Conservation (phyloP, 2,797 vertebrate genomes). For the Synanceia verrucosa region DNA sequence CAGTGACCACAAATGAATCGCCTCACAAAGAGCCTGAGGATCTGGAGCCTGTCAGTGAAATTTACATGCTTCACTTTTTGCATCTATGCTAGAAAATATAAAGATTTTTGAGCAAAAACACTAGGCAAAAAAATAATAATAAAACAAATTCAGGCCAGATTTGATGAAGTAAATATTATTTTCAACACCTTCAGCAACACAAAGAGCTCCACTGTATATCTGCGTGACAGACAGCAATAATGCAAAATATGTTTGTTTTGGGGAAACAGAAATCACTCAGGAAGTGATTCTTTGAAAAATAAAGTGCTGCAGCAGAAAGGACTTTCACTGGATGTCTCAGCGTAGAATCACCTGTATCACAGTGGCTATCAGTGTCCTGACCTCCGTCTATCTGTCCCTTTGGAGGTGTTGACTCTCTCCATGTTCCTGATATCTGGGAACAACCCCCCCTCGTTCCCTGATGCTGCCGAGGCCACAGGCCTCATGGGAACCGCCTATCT, state of each 20-base stretch:
- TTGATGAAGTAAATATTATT: neutral
- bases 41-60: neutral
- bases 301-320: neutral
- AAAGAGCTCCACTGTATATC: neutral
- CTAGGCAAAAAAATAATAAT: too few relatives aligned
- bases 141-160: too few relatives aligned
- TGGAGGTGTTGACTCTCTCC: slow-evolving; percentile 77
- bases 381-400: slow-evolving; percentile 69
- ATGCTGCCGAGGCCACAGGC: slow-evolving; percentile 65
- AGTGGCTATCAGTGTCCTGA: slow-evolving; percentile 59
- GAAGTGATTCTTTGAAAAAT: neutral
- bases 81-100: too few relatives aligned
- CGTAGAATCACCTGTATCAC: slow-evolving; percentile 41
- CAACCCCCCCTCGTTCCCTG: slow-evolving; percentile 29
- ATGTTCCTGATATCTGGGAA: slow-evolving; percentile 80
- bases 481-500: slow-evolving; percentile 86
- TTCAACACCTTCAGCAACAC: neutral
- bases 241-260: neutral
- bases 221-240: neutral
- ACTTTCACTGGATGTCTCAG: neutral
- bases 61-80: fast-evolving
- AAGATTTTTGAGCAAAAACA: too few relatives aligned
- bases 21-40: neutral
- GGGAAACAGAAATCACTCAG: neutral
- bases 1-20: neutral